Evolutionary conservation across 2,113 vertebrate species (phyloP), one percentile per base, ranked within the genome.

Genomic region (Petroica traversi): DNA sequence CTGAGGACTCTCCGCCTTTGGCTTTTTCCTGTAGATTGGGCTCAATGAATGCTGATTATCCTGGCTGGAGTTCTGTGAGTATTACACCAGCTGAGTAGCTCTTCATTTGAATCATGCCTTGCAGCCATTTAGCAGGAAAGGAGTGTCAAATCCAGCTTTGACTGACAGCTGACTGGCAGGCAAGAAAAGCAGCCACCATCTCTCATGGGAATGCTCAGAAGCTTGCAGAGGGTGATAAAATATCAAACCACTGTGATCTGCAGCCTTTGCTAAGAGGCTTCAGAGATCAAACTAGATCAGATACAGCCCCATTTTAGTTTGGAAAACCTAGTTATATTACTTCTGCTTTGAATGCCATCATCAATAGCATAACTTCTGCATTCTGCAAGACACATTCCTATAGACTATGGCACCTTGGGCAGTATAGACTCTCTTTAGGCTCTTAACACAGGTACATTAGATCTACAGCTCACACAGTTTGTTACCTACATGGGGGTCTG

Each of bases 131-230:
- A 95, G 64, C 45, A 74, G 66, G 85, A 93, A 68, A 95, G 82
- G 64, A 87, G 38, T 84, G 75, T 78, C 5, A 0, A 75, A 90
- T 78, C 49, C 75, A 90, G 0, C 48, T 83, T 61, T 92, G 91
- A 93, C 64, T 94, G 91, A 92, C 93, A 93, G 92, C 34, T 97
- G 94, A 96, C 54, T 91, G 93, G 89, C 95, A 96, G 87, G 89
- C 81, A 88, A 84, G 75, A 83, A 91, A 91, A 95, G 64, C 69
- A 91, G 81, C 52, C 84, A 89, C 29, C 45, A 26, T 51, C 38
- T 86, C 91, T 95, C 89, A 59, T 33, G 89, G 76, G 92, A 86
- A 84, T 38, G 36, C 57, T 92, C 54, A 89, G 83, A 95, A 93
- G 29, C 69, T 95, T 93, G 78, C 73, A 91, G 81, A 86, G 78